These are phyloP conservation scores for Seira musarum DNA, from an alignment of 2,888 invertebrate species.

Conservation along the genomic window DNA sequence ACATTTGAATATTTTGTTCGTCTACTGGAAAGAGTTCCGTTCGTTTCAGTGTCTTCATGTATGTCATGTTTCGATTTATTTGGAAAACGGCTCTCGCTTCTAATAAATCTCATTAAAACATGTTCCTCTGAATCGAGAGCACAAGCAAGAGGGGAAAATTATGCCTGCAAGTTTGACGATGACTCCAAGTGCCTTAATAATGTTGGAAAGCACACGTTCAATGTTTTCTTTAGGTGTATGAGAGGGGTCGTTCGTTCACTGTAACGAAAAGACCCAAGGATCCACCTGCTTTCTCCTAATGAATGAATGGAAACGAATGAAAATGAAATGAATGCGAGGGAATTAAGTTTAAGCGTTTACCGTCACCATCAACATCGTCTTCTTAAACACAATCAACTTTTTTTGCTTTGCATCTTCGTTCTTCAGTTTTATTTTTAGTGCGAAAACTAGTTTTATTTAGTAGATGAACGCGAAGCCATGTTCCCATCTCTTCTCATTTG, in stretches of 20 bases:
- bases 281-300: conserved; percentile 23
- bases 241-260: too few species aligned
- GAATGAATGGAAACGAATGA: conserved; percentile 29
- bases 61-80: too few species aligned
- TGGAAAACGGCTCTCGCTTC: conserved; percentile 24
- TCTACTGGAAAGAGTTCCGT: background rate
- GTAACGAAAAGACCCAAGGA: too few species aligned
- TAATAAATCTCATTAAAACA: conserved; percentile 46
- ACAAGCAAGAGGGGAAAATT: background rate
- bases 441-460: background rate
- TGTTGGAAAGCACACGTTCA: background rate
- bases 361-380: conserved; percentile 35
- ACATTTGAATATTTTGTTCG: background rate
- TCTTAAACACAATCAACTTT: background rate
- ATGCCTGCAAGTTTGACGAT: too few species aligned
- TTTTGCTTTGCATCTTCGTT: background rate
- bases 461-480: background rate
- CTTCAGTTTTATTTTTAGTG: background rate
- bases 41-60: background rate
- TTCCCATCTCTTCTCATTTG: background rate
- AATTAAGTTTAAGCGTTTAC: conserved; percentile 47
- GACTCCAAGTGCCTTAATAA: background rate
- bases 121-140: background rate
- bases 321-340: conserved; percentile 40
- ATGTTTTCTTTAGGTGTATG: background rate